A percentile compares a stretch with the other conserved stretches of the same genome.
phyloP scores from a whole-genome alignment of 2,888 invertebrate species.

The Dione juno region DNA sequence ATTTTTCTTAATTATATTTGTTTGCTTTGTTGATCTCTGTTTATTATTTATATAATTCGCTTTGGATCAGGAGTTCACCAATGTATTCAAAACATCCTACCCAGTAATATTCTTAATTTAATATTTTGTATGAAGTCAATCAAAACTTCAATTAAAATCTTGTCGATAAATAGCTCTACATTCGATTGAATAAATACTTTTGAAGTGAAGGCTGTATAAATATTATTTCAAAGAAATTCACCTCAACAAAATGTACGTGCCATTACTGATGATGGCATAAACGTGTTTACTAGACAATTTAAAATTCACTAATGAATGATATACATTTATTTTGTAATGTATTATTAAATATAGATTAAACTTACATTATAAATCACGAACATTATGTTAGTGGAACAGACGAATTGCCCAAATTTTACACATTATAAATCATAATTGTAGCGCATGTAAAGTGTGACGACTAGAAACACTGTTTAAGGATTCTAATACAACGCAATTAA shows the following conservation, averaged over 20 bases:
- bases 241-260: background rate
- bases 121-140: conserved; percentile 3
- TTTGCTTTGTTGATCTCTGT: background rate
- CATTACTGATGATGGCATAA: background rate
- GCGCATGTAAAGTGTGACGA: background rate
- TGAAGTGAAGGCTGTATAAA: conserved; percentile 4
- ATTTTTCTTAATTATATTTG: background rate
- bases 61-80: background rate
- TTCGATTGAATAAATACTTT: conserved; percentile 3
- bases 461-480: background rate
- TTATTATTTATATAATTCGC: too few relatives aligned
- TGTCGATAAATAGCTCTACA: background rate
- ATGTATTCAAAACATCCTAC: background rate
- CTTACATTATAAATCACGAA: background rate
- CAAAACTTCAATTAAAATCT: conserved; percentile 8
- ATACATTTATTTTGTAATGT: background rate
- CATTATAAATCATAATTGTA: background rate
- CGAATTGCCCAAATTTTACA: background rate
- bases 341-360: conserved; percentile 9
- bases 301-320: conserved; percentile 9
- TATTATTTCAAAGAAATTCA: conserved; percentile 9
- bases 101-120: background rate
- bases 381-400: too few relatives aligned
- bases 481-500: background rate
- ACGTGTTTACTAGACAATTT: background rate